Percentiles rank a stretch among this genome's conserved stretches.
Conservation (phyloP, 1,140 invertebrate species). For the Neodiprion fabricii region DNA sequence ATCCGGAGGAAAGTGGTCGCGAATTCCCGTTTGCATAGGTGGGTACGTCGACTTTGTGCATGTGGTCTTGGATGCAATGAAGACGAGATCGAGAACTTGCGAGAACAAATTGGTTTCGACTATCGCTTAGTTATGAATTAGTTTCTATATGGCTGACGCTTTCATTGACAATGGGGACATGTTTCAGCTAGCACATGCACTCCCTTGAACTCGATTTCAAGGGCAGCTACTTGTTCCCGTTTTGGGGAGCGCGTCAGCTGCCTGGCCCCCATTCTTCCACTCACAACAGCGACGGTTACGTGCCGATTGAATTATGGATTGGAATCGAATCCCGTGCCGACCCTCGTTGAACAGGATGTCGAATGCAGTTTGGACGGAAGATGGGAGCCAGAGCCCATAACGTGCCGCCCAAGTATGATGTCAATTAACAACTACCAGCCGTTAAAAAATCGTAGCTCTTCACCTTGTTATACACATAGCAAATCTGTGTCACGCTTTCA, state of each 20-base stretch:
- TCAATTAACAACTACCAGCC: conserved; percentile 37
- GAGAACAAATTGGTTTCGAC: background rate
- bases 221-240: conserved; percentile 36
- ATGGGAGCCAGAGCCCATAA: conserved; percentile 53
- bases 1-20: conserved; percentile 43
- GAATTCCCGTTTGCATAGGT: conserved; percentile 48
- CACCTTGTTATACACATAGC: background rate
- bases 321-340: conserved; percentile 33
- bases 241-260: conserved; percentile 35
- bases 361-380: conserved; percentile 45
- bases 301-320: conserved; percentile 46
- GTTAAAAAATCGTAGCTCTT: background rate
- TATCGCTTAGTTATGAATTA: background rate
- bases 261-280: conserved; percentile 32
- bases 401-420: conserved; percentile 53
- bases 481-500: conserved; percentile 30
- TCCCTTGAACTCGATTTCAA: conserved; percentile 37
- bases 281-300: conserved; percentile 38
- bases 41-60: conserved; percentile 9
- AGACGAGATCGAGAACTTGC: background rate
- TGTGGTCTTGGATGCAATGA: background rate
- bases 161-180: background rate
- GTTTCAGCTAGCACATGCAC: conserved; percentile 48
- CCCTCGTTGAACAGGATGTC: conserved; percentile 27
- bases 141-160: background rate